These are phyloP conservation scores for Tupaia tana DNA, from an alignment of 2,113 vertebrate genomes.

Conservation along the genomic window DNA sequence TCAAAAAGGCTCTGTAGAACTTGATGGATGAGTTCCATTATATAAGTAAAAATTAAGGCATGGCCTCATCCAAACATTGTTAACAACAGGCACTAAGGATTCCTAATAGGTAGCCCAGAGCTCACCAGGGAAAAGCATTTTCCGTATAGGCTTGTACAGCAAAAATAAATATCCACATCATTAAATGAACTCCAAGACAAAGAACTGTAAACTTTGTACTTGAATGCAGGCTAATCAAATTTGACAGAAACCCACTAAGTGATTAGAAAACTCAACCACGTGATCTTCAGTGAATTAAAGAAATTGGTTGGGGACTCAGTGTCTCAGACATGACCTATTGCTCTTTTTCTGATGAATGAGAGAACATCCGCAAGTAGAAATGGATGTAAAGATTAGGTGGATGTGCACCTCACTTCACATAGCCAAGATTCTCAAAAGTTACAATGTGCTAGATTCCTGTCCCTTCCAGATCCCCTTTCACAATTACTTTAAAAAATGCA, in stretches of 20 bases:
- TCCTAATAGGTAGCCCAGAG: conserved; percentile 44
- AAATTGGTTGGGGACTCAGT: neutral
- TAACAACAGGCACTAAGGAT: conserved; percentile 39
- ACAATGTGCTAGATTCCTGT: neutral
- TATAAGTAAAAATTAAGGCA: conserved; percentile 62
- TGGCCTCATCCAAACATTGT: conserved; percentile 42
- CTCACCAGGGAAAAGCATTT: conserved; percentile 52
- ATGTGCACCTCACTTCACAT: neutral
- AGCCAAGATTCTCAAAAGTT: neutral
- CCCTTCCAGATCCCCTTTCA: neutral
- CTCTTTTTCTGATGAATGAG: conserved; percentile 19
- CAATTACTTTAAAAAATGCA: neutral
- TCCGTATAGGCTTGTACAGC: conserved; percentile 36
- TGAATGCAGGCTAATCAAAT: conserved; percentile 68
- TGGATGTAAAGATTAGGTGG: neutral
- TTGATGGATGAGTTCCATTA: conserved; percentile 72
- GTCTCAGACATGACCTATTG: conserved; percentile 12
- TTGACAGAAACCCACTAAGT: conserved; percentile 76
- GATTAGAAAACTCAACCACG: conserved; percentile 68
- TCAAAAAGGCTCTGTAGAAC: conserved; percentile 56
- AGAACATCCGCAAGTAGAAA: conserved; percentile 46
- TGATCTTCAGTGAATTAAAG: conserved; percentile 59
- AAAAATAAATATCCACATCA: conserved; percentile 60
- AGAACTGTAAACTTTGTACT: conserved; percentile 57
- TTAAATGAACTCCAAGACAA: conserved; percentile 68